Base-by-base conservation (phyloP, 2,797 vertebrate species). In the Nothura maculosa region DNA sequence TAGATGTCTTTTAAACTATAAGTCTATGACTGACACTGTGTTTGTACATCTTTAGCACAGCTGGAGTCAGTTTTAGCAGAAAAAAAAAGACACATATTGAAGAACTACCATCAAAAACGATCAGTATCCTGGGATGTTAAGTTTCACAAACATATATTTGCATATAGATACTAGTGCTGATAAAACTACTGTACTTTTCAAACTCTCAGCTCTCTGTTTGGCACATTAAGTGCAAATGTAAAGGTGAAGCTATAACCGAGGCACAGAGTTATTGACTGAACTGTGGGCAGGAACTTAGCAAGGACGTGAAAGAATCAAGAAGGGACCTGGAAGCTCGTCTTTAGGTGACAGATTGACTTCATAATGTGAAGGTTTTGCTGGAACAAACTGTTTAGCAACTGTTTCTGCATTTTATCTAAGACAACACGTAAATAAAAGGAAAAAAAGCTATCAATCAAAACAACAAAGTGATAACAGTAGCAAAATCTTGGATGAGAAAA, bases 401-500 rank as follows among this genome's bases (percentile, higher is more conserved):
- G 9, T 55, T 89, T 83, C 60, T 61, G 32, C 34, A 24, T 86
- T 93, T 88, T 79, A 84, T 67, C 63, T 81, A 55, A 87, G 81
- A 78, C 30, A 81, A 66, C 32, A 72, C n/a, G n/a, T 34, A 90
- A 87, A 86, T 3, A 72, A 38, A 69, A 95, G 30, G 10, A 75
- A 73, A 36, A 42, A 76, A 38, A 67, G 48, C 45, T 40, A 24
- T 50, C 32, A 91, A 91, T 83, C 60, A 81, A 94, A 94, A 84
- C 74, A 84, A 90, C 27, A 80, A 94, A 94, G 94, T 11, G 36
- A 43, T 66, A 92, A 70, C 6, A 80, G 68, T 25, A 69, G 70
- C 43, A 87, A 94, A 92, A 91, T 70, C 52, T 61, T 57, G 32
- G 52, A 83, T 92, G 47, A 64, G 63, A 74, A 93, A 73, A 68